Conservation (phyloP, 2,113 vertebrate species). For the Tylochromis polylepis region DNA sequence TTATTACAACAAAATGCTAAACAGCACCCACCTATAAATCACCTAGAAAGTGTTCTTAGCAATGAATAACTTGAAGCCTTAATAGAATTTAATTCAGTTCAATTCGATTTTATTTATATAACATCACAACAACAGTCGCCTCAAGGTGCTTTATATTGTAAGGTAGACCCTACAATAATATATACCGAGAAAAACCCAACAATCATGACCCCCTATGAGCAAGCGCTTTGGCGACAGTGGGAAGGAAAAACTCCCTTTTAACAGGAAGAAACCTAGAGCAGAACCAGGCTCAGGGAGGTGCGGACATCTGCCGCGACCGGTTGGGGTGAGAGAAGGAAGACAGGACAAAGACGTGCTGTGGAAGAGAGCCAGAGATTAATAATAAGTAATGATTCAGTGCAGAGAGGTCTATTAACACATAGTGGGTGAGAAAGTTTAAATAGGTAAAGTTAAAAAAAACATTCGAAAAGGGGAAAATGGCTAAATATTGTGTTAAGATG, state of each 20-base stretch:
- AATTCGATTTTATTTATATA: background rate
- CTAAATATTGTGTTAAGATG: too few relatives aligned
- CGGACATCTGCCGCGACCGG: background rate
- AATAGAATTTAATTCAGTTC: background rate
- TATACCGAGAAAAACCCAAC: too few relatives aligned
- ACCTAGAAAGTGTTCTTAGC: background rate
- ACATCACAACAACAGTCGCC: background rate
- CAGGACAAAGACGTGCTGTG: background rate
- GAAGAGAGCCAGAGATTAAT: background rate
- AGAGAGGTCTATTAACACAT: too few relatives aligned
- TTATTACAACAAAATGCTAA: background rate
- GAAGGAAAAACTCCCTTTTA: too few relatives aligned
- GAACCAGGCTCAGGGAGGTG: background rate
- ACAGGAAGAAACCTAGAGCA: too few relatives aligned
- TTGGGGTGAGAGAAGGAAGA: background rate
- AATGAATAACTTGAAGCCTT: background rate
- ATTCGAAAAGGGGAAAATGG: too few relatives aligned
- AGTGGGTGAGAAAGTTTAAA: too few relatives aligned
- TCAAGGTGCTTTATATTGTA: background rate
- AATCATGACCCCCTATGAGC: too few relatives aligned
- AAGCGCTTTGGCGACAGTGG: too few relatives aligned
- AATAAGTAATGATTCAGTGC: background rate
- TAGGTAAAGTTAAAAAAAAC: too few relatives aligned
- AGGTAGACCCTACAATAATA: too few relatives aligned
- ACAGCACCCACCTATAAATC: background rate